phyloP scores from a whole-genome alignment of 92 coral and sea anemone species.

The Parazoanthus darwini region DNA sequence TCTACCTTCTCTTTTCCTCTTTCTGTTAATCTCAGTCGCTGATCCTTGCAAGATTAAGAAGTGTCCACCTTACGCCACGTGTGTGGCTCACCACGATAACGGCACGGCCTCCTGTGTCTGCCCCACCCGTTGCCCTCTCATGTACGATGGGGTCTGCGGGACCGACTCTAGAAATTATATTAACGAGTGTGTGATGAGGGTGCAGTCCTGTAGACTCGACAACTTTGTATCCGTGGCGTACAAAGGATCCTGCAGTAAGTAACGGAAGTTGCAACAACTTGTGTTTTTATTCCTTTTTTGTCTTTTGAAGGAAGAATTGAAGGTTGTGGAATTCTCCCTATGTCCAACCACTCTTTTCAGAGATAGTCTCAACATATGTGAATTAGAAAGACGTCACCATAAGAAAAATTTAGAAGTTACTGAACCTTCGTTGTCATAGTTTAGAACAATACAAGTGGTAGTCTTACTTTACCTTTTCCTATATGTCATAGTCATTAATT shows the following conservation, averaged over 20 bases:
- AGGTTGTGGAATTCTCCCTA: too few species aligned
- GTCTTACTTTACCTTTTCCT: too few species aligned
- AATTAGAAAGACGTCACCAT: too few species aligned
- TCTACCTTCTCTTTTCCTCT: neutral
- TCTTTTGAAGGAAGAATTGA: neutral
- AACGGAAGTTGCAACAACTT: neutral
- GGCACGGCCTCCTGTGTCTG: slow-evolving; percentile 74
- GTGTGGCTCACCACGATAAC: slow-evolving; percentile 54
- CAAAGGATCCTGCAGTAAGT: slow-evolving; percentile 76
- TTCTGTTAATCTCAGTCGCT: slow-evolving; percentile 1
- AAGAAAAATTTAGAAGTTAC: too few species aligned
- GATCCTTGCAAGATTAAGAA: slow-evolving; percentile 56
- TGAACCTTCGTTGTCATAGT: too few species aligned
- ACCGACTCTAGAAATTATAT: slow-evolving; percentile 54
- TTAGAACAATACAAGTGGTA: too few species aligned
- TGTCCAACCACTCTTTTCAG: neutral
- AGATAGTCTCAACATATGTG: too few species aligned
- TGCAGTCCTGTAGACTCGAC: slow-evolving; percentile 53
- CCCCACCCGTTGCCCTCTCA: slow-evolving; percentile 54
- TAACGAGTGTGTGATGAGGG: slow-evolving; percentile 63
- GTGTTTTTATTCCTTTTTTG: neutral
- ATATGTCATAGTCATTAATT: too few species aligned
- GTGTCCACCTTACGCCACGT: slow-evolving; percentile 64
- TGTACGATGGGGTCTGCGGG: slow-evolving; percentile 61
- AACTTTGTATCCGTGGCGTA: slow-evolving; percentile 48